These are phyloP conservation scores for Cryptus viduatorius DNA, from an alignment of 2,888 invertebrate genomes.

Conservation along the genomic window DNA sequence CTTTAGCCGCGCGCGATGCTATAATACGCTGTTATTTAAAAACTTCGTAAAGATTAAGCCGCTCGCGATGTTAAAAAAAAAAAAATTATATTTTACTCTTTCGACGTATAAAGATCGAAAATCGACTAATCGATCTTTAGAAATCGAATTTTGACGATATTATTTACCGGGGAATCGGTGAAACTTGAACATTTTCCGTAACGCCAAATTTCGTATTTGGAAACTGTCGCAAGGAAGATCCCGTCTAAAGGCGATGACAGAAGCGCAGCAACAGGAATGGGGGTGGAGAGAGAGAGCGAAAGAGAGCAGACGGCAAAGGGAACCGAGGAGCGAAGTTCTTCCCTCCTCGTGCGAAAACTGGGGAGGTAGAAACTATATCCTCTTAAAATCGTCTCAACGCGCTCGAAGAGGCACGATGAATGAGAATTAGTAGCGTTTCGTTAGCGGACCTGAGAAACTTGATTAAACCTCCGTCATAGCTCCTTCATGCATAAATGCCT, in stretches of 20 bases:
- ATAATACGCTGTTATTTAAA: neutral
- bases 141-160: no score
- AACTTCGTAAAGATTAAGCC: no score
- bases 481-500: constrained; percentile 44
- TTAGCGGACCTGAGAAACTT: constrained; percentile 59
- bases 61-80: no score
- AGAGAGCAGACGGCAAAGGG: constrained; percentile 44
- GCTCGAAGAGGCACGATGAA: constrained; percentile 78
- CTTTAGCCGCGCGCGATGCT: neutral
- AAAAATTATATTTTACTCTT: no score
- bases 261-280: constrained; percentile 14
- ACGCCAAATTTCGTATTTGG: constrained; percentile 58
- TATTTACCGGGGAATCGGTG: no score
- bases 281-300: neutral
- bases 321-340: constrained; percentile 69
- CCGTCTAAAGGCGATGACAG: constrained; percentile 57
- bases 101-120: no score
- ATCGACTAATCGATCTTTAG: no score
- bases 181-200: constrained; percentile 26
- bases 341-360: constrained; percentile 69
- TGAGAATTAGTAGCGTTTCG: constrained; percentile 73
- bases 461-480: constrained; percentile 64
- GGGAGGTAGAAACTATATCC: constrained; percentile 72
- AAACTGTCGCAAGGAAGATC: constrained; percentile 49
- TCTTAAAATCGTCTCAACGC: constrained; percentile 80